These are phyloP conservation scores for Temnothorax longispinosus DNA, from an alignment of 1,140 invertebrate species.

Conservation along the genomic window DNA sequence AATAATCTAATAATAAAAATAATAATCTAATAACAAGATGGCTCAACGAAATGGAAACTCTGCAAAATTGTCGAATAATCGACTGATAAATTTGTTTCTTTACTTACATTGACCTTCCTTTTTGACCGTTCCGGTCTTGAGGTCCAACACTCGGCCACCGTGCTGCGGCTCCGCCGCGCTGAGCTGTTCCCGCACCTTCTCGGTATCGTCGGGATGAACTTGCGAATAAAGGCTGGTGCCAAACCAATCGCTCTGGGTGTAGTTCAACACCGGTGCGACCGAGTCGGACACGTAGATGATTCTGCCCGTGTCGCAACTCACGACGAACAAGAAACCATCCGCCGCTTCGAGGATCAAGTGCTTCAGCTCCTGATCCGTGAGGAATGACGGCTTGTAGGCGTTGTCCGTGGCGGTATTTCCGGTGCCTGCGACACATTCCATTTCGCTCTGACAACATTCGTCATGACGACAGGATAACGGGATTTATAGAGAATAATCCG, in stretches of 20 bases:
- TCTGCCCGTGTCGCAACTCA: conserved; percentile 98
- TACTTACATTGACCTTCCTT: conserved; percentile 98
- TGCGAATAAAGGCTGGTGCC: conserved; percentile 97
- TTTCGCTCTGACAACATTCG: not conserved
- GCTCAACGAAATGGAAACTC: not conserved
- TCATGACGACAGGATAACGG: not conserved
- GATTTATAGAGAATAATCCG: not conserved
- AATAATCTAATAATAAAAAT: not conserved
- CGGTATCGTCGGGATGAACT: conserved; percentile 99
- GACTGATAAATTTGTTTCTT: not conserved
- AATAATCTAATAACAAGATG: not conserved
- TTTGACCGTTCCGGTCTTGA: conserved; percentile 99
- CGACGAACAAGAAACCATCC: conserved; percentile 99
- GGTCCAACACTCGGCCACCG: conserved; percentile 97
- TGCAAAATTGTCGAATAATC: not conserved
- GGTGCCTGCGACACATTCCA: conserved; percentile 89
- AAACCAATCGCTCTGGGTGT: conserved; percentile 98
- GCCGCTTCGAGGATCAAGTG: conserved; percentile 99
- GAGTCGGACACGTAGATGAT: conserved; percentile 99
- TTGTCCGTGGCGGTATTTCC: conserved; percentile 97
- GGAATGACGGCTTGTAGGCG: conserved; percentile 98
- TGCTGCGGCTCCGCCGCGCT: conserved; percentile 99
- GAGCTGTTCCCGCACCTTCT: conserved; percentile 99
- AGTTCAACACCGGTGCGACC: conserved; percentile 98
- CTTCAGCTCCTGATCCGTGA: conserved; percentile 99